Percentiles rank a stretch among this genome's conserved stretches.
These are phyloP conservation scores for Lithobates sylvaticus DNA, from an alignment of 2,797 vertebrate genomes.

Conservation along the genomic window DNA sequence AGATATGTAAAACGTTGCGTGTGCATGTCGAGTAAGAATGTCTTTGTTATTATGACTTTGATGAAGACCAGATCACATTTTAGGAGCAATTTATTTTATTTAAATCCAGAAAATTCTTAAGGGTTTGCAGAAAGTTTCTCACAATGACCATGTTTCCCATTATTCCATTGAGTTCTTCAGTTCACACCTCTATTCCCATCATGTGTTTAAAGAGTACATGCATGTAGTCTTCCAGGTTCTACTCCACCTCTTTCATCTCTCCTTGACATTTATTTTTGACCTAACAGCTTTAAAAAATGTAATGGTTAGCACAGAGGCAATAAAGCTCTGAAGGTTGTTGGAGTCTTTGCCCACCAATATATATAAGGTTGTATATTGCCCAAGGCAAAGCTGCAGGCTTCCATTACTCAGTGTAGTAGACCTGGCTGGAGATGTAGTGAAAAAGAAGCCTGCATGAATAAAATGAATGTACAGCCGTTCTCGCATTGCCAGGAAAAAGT, in stretches of 20 bases:
- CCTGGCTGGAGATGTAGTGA: neutral
- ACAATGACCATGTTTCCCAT: no score
- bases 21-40: no score
- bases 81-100: no score
- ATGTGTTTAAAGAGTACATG: neutral
- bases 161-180: no score
- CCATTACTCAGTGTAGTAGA: slow-evolving; percentile 34
- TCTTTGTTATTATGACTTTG: no score
- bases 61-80: no score
- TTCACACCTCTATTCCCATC: no score
- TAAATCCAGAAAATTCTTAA: no score
- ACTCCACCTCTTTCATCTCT: slow-evolving; percentile 4
- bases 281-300: slow-evolving; percentile 21
- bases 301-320: neutral
- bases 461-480: neutral
- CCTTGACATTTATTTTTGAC: slow-evolving; percentile 23
- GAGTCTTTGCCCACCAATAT: neutral
- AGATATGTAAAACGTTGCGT: no score
- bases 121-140: no score
- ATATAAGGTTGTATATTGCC: slow-evolving; percentile 9
- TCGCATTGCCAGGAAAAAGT: neutral
- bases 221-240: neutral
- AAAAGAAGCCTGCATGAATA: neutral
- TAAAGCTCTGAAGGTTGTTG: slow-evolving; percentile 5
- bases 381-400: slow-evolving; percentile 30